phyloP scores from a whole-genome alignment of 2,888 invertebrate species.

The Drosophila longiperda region DNA sequence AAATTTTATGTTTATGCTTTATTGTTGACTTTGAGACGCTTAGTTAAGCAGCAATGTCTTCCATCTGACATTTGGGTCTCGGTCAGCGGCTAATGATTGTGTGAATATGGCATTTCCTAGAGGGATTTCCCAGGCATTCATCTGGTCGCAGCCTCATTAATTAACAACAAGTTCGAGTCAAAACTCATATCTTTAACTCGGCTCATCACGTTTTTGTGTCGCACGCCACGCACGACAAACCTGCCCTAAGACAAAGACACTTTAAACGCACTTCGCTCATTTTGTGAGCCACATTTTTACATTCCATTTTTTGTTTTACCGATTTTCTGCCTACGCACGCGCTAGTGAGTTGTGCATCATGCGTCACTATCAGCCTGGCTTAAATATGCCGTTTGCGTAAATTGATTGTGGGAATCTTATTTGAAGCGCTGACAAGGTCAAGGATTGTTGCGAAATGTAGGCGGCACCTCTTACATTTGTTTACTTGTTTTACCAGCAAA shows the following conservation, averaged over 20 bases:
- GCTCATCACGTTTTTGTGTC: constrained; percentile 40
- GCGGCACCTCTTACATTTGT: constrained; percentile 17
- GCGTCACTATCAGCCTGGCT: constrained; percentile 40
- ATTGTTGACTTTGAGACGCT: constrained; percentile 26
- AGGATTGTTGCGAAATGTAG: constrained; percentile 50
- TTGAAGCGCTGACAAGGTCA: constrained; percentile 65
- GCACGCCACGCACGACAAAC: constrained; percentile 36
- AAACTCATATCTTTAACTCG: constrained; percentile 39
- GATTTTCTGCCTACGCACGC: constrained; percentile 53
- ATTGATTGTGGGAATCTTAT: constrained; percentile 66
- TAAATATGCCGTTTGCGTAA: constrained; percentile 53
- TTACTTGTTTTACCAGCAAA: constrained; percentile 6
- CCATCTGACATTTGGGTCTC: constrained; percentile 66
- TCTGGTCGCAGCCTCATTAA: constrained; percentile 49
- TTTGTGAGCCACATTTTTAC: constrained; percentile 26
- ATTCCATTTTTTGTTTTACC: constrained; percentile 12
- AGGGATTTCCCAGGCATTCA: constrained; percentile 53
- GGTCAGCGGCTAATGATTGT: constrained; percentile 62
- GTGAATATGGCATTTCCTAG: constrained; percentile 46
- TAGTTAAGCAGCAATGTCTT: constrained; percentile 13
- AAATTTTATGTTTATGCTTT: constrained; percentile 5
- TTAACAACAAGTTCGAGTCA: constrained; percentile 51
- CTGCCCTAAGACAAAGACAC: constrained; percentile 52
- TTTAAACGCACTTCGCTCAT: constrained; percentile 53
- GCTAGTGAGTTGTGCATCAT: constrained; percentile 32